These are phyloP conservation scores for Gyps fulvus DNA, from an alignment of 2,113 vertebrate species.

Conservation along the genomic window DNA sequence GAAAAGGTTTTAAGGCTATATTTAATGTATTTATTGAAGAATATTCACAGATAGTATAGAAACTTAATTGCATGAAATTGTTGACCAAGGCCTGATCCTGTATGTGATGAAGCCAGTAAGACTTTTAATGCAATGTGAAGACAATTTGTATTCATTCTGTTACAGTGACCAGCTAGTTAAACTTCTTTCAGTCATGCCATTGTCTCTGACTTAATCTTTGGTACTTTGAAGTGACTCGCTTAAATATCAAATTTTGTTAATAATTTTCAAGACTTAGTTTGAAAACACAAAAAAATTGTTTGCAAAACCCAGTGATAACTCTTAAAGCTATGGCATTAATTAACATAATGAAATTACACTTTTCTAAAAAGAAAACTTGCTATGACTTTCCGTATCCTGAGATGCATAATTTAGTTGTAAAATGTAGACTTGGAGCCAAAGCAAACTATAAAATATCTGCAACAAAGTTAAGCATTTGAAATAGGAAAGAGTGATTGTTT, in stretches of 20 bases:
- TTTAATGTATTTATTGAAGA: neutral
- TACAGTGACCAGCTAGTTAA: neutral
- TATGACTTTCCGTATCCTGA: neutral
- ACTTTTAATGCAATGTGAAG: neutral
- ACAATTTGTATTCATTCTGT: neutral
- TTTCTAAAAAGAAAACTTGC: neutral
- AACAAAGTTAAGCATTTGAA: slow-evolving; percentile 46
- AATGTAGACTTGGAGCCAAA: slow-evolving; percentile 53
- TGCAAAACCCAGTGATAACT: neutral
- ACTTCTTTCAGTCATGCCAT: neutral
- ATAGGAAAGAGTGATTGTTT: slow-evolving; percentile 44
- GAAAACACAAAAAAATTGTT: neutral
- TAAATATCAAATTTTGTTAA: neutral
- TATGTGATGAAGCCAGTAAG: neutral
- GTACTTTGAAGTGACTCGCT: neutral
- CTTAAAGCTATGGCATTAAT: neutral
- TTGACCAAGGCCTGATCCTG: neutral
- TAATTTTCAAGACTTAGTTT: neutral
- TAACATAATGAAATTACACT: neutral
- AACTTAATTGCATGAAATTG: neutral
- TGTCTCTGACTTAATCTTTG: neutral
- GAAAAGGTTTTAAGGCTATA: neutral
- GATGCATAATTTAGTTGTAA: slow-evolving; percentile 34
- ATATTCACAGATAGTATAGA: neutral
- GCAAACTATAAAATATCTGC: slow-evolving; percentile 51